A percentile compares a stretch with the other conserved stretches of the same genome.
Evolutionary conservation across 2,888 invertebrate species (phyloP).

Genomic region (Lepidocyrtinus sp.): DNA sequence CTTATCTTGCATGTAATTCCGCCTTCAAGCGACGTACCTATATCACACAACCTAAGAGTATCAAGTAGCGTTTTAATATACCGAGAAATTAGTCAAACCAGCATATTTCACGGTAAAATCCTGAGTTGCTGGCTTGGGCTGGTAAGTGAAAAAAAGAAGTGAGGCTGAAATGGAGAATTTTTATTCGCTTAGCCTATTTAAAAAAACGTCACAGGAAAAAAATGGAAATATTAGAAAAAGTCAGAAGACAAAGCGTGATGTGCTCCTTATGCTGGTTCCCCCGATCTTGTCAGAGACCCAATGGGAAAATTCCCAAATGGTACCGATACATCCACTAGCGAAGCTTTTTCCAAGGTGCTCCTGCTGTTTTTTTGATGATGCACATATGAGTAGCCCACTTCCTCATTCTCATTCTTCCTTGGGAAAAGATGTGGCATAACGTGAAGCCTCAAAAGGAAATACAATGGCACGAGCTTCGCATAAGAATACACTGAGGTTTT

Average conservation of each 20-base stretch:
- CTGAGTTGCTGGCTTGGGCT: neutral
- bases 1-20: too few species aligned
- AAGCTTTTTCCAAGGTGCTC: too few species aligned
- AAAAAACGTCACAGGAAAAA: conserved; percentile 11
- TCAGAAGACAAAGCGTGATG: conserved; percentile 15
- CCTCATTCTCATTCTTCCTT: conserved; percentile 19
- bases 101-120: conserved; percentile 12
- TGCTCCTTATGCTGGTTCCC: conserved; percentile 13
- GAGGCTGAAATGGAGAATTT: conserved; percentile 4
- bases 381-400: conserved; percentile 11
- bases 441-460: neutral
- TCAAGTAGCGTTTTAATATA: conserved; percentile 18
- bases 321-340: conserved; percentile 11
- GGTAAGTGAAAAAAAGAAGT: conserved; percentile 24
- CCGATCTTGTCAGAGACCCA: conserved; percentile 18
- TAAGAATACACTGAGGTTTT: conserved; percentile 29
- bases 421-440: conserved; percentile 21
- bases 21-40: too few species aligned
- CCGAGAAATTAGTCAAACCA: conserved; percentile 18
- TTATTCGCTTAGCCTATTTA: conserved; percentile 28
- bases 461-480: conserved; percentile 30
- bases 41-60: too few species aligned
- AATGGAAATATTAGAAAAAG: conserved; percentile 18
- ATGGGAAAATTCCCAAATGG: conserved; percentile 57
- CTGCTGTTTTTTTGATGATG: too few species aligned